A percentile compares a stretch with the other conserved stretches of the same genome.
These are phyloP conservation scores for Urocynchramus pylzowi DNA, from an alignment of 2,113 vertebrate species.

Conservation along the genomic window DNA sequence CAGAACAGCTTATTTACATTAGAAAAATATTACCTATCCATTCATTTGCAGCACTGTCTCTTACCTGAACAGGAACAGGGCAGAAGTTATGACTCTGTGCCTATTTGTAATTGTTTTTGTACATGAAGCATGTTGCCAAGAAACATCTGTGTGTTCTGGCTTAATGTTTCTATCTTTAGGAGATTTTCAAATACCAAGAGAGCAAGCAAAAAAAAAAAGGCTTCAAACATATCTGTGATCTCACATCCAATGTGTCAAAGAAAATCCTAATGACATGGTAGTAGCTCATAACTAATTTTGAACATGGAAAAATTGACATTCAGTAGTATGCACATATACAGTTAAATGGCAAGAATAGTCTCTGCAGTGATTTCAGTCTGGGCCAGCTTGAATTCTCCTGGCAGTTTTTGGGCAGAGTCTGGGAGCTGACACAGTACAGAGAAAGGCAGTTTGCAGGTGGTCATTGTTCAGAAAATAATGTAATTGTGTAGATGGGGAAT, in stretches of 20 bases:
- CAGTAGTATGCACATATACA: accelerated
- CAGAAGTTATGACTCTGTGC: neutral
- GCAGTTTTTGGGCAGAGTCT: neutral
- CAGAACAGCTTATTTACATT: neutral
- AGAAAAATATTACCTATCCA: neutral
- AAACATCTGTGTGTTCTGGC: neutral
- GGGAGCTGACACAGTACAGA: neutral
- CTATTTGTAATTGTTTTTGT: neutral
- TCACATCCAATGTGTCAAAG: neutral
- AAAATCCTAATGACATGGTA: neutral
- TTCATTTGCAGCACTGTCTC: neutral
- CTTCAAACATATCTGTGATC: neutral
- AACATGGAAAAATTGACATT: neutral
- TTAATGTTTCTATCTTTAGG: neutral
- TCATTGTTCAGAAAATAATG: neutral
- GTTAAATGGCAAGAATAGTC: neutral
- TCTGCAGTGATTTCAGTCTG: neutral
- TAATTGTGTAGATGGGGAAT: neutral
- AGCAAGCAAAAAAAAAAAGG: neutral
- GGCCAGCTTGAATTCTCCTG: neutral
- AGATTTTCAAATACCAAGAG: neutral
- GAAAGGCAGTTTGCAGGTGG: neutral
- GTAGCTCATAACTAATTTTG: neutral
- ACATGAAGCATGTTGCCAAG: neutral
- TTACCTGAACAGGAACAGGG: neutral